phyloP scores from a whole-genome alignment of 1,140 invertebrate species.

The Maconellicoccus hirsutus region DNA sequence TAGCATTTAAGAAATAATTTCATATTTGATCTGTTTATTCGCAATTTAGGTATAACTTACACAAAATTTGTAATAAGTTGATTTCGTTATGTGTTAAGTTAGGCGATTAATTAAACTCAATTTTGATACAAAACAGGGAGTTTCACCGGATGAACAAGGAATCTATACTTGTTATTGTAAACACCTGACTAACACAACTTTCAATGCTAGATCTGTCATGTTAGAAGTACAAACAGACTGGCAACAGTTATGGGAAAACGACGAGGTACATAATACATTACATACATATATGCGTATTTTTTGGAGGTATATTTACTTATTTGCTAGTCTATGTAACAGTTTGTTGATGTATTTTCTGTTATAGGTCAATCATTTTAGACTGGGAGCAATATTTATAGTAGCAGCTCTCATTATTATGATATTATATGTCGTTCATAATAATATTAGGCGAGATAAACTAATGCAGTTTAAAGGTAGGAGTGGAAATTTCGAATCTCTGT shows the following conservation, averaged over 20 bases:
- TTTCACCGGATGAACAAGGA: constrained; percentile 46
- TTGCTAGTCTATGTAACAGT: too few species aligned
- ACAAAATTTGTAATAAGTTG: too few species aligned
- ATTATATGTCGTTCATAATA: background rate
- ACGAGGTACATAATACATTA: too few species aligned
- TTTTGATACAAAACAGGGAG: constrained; percentile 36
- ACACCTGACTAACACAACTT: constrained; percentile 36
- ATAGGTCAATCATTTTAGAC: background rate
- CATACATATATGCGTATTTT: too few species aligned
- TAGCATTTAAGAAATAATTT: too few species aligned
- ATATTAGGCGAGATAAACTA: background rate
- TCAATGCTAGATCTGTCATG: constrained; percentile 41
- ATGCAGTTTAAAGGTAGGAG: constrained; percentile 16
- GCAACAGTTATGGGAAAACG: constrained; percentile 36
- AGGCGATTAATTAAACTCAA: too few species aligned
- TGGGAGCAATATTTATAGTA: background rate
- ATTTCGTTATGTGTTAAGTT: too few species aligned
- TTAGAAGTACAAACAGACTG: constrained; percentile 44
- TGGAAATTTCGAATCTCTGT: background rate
- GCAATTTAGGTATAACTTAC: too few species aligned
- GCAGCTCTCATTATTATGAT: background rate
- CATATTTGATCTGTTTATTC: too few species aligned
- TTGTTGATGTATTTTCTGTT: background rate
- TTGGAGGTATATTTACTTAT: too few species aligned
- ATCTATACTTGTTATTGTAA: constrained; percentile 51